Evolutionary conservation across 2,113 vertebrate species (phyloP).

Genomic region (Nyctibius bracteatus): DNA sequence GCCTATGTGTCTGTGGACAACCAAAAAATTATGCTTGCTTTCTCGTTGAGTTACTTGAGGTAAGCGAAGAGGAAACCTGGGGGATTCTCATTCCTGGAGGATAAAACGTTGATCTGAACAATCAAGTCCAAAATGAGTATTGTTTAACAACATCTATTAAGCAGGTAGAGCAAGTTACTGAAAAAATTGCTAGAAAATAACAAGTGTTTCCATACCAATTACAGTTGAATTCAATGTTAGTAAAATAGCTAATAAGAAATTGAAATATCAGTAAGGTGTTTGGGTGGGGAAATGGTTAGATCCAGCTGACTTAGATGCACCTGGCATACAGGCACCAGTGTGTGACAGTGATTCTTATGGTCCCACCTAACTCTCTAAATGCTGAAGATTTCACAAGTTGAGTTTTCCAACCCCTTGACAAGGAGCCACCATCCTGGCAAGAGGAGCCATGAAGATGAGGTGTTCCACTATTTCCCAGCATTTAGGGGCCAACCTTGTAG

Average conservation of each 20-base stretch:
- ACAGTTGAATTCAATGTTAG: not conserved
- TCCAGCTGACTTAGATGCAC: not conserved
- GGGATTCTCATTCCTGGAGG: not conserved
- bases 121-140: not conserved
- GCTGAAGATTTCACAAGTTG: rapidly evolving
- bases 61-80: not conserved
- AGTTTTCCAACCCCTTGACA: rapidly evolving
- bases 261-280: not conserved
- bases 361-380: not conserved
- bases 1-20: not conserved
- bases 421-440: not conserved
- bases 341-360: not conserved
- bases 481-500: not conserved
- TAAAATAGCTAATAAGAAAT: not conserved
- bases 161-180: not conserved
- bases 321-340: rapidly evolving
- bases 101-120: not conserved
- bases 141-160: not conserved
- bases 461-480: not conserved
- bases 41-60: not conserved
- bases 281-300: not conserved
- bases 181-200: not conserved
- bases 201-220: not conserved
- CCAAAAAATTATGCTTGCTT: not conserved
- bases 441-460: not conserved